Base-by-base conservation (phyloP, 1,140 invertebrate genomes). In the Eufriesea mexicana region DNA sequence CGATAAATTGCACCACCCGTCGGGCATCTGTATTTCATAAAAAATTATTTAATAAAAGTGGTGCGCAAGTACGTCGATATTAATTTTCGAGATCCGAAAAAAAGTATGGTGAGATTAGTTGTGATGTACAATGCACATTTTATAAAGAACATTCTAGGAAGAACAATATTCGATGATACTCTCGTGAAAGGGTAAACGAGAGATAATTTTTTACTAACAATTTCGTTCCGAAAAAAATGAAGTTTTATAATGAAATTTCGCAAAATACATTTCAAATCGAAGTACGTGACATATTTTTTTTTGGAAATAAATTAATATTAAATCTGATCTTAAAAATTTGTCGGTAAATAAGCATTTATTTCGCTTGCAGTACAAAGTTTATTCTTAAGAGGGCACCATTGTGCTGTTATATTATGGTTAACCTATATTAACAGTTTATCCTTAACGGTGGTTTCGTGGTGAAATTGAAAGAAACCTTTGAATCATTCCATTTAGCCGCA, bases 21-120 rank as follows among this genome's bases (percentile, higher is more conserved):
- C 25, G 70, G 16, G 68, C 25, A 16, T 73, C 5, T 35, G 55
- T 61, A 61, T 25, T 66, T 49, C 49, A n/a, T 73, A 80, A 80
- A 73, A 80, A 80, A 80, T 71, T 79, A 61, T 71, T 79, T 80
- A 64, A 80, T 74, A 64, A 80, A 74, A 55, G 47, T n/a, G 28
- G 14, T 49, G 4, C 47, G 70, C 61, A 28, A 73, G 49, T 25
- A 73, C 14, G 59, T 49, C 49, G 49, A 23, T 23, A 55, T 54
- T 80, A 64, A 73, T 73, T n/a, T 8, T 10, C 2, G n/a, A n/a
- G 7, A 47, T 18, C 55, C 42, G 54, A 18, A 23, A 1, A 35
- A 80, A 57, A 79, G 57, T 57, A 67, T n/a, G 45, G 47, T 18
- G 54, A 49, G 59, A 79, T 79, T 70, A 45, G 25, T 70, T 16